Base-by-base conservation (phyloP, 2,888 invertebrate genomes). In the Leucophenga montana region DNA sequence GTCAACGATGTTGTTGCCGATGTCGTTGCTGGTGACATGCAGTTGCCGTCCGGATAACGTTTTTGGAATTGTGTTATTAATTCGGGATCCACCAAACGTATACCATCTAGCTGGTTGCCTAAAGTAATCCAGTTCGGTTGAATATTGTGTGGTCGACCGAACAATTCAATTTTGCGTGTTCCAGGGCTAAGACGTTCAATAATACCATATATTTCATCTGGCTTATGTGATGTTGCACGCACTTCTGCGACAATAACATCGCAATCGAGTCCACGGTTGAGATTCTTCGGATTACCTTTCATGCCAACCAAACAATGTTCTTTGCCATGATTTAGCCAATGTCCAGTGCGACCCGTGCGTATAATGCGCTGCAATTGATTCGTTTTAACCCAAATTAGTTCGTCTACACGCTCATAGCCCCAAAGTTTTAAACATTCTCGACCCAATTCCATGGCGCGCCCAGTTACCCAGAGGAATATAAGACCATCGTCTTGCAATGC, bases 201-300 rank as follows among this genome's bases (percentile, higher is more conserved):
- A 79, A 98, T 97, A 13, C 97, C 99, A 87, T 99, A 99, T 79
- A 99, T 97, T 89, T 99, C 99, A 88, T 99, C 99, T 0, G 99
- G 99, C 85, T 99, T 99, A 88, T 99, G 98, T 82, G 96, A 97
- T 0, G 99, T 99, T 14, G 98, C 99, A 69, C 99, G 91, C 0
- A 99, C 98, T 90, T 99, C 99, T 0, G 98, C 98, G 0, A 99
- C 99, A 73, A 99, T 98, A 56, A 99, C 98, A 90, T 99, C 98
- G 88, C 97, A 97, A 88, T 99, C 99, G 31, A 99, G 89, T 0
- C 98, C 98, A 9, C 97, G 92, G 89, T 97, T 98, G 61, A 98
- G 90, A 85, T 95, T 94, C 67, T 95, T 93, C 0, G 97, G 97
- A 87, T 94, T 95, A 0, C 98, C 98, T 88, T 99, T 99, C 93